A percentile compares a stretch with the other conserved stretches of the same genome.
phyloP scores from a whole-genome alignment of 2,888 invertebrate genomes.

The Erebia palarica region DNA sequence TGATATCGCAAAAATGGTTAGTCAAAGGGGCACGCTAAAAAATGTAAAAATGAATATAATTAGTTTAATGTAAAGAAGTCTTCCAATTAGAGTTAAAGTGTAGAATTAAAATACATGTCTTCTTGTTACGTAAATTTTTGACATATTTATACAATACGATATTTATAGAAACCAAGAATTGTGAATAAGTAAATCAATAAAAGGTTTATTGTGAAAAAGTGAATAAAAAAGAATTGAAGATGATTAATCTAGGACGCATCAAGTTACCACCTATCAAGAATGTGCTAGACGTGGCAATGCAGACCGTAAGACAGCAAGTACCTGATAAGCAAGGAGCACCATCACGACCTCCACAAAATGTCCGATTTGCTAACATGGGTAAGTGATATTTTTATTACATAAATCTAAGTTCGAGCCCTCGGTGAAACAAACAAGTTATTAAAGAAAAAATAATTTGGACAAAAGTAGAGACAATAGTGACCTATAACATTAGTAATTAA shows the following conservation, averaged over 20 bases:
- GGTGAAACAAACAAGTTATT: background rate
- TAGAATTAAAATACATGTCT: conserved; percentile 47
- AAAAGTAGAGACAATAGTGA: background rate
- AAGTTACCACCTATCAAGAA: conserved; percentile 88
- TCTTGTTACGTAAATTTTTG: conserved; percentile 50
- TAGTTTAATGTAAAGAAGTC: conserved; percentile 73
- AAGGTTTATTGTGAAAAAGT: conserved; percentile 29
- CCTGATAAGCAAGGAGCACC: conserved; percentile 85
- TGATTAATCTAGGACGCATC: conserved; percentile 80
- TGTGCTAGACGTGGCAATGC: conserved; percentile 91
- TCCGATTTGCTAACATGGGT: conserved; percentile 80
- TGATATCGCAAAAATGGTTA: conserved; percentile 59
- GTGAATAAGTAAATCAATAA: conserved; percentile 26
- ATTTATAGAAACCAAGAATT: conserved; percentile 33
- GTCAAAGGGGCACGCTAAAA: conserved; percentile 42
- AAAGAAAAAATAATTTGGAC: background rate
- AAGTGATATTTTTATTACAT: conserved; percentile 41
- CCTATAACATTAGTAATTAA: background rate
- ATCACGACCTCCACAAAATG: conserved; percentile 76
- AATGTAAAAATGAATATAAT: conserved; percentile 45
- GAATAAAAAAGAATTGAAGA: conserved; percentile 45
- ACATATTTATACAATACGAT: conserved; percentile 37
- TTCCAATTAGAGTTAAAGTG: conserved; percentile 61
- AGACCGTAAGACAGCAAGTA: conserved; percentile 89
- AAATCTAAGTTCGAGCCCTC: background rate